Conservation (phyloP, 2,113 vertebrate genomes). For the Nesogale talazaci region DNA sequence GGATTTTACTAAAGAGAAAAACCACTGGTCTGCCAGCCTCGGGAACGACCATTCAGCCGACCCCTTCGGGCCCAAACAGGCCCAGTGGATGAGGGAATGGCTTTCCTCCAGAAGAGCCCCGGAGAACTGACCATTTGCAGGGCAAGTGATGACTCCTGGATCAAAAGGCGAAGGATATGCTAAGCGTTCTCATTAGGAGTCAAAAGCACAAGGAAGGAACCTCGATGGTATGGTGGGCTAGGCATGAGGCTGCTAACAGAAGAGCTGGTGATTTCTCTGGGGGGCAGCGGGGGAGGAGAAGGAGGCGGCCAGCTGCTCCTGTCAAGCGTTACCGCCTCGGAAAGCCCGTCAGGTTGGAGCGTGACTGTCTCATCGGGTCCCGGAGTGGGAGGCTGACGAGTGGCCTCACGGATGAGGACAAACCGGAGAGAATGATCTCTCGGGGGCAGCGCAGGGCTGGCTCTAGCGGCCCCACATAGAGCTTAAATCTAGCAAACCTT, state of each 20-base stretch:
- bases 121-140: background rate
- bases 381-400: too few relatives aligned
- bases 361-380: too few relatives aligned
- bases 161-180: background rate
- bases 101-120: background rate
- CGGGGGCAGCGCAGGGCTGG: too few relatives aligned
- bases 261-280: too few relatives aligned
- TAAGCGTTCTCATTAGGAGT: background rate
- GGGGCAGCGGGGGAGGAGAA: too few relatives aligned
- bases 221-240: too few relatives aligned
- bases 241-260: too few relatives aligned
- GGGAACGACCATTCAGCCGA: background rate
- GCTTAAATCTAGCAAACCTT: background rate
- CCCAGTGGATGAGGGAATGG: background rate
- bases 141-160: background rate
- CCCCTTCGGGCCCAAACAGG: background rate
- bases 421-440: background rate
- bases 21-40: background rate
- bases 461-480: background rate
- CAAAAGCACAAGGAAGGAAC: too few relatives aligned
- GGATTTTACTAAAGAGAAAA: background rate
- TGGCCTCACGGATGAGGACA: background rate
- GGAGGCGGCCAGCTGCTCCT: too few relatives aligned
- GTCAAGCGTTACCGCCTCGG: too few relatives aligned
- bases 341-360: too few relatives aligned